A percentile compares a stretch with the other conserved stretches of the same genome.
Conservation (phyloP, 2,113 vertebrate genomes). For the Silurus meridionalis region DNA sequence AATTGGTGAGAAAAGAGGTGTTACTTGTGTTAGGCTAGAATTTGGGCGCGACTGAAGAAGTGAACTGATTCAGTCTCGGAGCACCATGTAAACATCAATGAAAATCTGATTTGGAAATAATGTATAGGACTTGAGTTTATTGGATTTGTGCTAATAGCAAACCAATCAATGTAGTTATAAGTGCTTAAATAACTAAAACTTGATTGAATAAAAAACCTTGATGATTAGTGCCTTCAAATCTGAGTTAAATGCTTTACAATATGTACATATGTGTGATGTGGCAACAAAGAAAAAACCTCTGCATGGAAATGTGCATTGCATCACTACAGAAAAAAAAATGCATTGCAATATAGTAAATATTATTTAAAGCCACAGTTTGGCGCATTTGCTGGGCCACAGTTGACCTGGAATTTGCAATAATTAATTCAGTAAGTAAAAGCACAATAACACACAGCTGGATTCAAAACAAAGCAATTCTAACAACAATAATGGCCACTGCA, state of each 20-base stretch:
- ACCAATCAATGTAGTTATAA: slow-evolving; percentile 6
- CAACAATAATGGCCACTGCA: background rate
- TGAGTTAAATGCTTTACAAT: too few species aligned
- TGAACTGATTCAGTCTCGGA: background rate
- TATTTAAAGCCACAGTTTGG: background rate
- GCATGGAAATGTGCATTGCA: background rate
- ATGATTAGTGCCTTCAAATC: background rate
- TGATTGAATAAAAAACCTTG: background rate
- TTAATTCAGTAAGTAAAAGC: background rate
- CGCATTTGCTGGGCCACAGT: background rate
- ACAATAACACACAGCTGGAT: slow-evolving; percentile 12
- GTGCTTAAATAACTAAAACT: background rate
- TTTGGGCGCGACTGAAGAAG: background rate
- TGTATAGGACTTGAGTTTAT: background rate
- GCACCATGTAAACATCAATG: background rate
- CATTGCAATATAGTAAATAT: background rate
- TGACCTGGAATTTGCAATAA: background rate
- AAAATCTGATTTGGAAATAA: background rate
- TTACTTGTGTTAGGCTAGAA: background rate
- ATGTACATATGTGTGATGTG: background rate
- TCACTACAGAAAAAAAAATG: background rate
- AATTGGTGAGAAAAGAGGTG: background rate
- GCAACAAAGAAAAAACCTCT: background rate
- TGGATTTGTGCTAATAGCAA: slow-evolving; percentile 5
- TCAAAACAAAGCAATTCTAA: background rate